Evolutionary conservation across 2,888 invertebrate species (phyloP).

Genomic region (Heliothis peltigera): DNA sequence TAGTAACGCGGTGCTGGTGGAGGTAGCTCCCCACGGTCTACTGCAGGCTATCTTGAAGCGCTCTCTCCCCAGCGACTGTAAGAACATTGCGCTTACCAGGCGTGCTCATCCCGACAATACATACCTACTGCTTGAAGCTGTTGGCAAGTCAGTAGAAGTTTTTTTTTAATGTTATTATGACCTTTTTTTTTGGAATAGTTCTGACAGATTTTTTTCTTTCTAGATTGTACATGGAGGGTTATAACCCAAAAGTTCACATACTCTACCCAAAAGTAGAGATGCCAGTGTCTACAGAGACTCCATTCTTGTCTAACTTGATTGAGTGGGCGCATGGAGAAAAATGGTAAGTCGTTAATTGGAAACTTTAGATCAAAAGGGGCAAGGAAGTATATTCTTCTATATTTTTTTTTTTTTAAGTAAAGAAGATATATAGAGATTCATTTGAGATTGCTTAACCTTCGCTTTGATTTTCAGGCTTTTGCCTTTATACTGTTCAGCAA

Average conservation of each 20-base stretch:
- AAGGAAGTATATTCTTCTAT: too few species aligned
- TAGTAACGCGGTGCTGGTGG: constrained; percentile 94
- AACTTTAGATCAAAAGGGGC: too few species aligned
- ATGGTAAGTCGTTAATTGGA: constrained; percentile 81
- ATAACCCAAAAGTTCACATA: constrained; percentile 91
- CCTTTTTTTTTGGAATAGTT: too few species aligned
- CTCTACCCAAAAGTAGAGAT: constrained; percentile 93
- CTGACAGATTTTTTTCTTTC: constrained; percentile 41
- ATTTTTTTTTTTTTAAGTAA: too few species aligned
- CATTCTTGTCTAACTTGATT: constrained; percentile 94
- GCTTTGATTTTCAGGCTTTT: constrained; percentile 64
- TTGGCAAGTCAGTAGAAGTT: constrained; percentile 90
- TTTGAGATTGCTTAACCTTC: too few species aligned
- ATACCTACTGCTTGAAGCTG: constrained; percentile 88
- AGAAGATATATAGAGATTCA: too few species aligned
- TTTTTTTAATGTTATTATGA: not conserved
- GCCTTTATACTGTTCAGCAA: constrained; percentile 64
- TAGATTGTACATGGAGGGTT: constrained; percentile 94
- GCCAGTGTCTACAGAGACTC: constrained; percentile 96
- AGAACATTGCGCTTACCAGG: constrained; percentile 93
- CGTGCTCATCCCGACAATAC: constrained; percentile 91
- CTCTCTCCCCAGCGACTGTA: constrained; percentile 91
- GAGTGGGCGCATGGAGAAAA: constrained; percentile 95
- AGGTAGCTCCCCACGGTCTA: constrained; percentile 97
- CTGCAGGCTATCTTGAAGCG: constrained; percentile 96